Percentiles rank a stretch among this genome's conserved stretches.
Evolutionary conservation across 1,140 invertebrate genomes (phyloP).

Genomic region (Drosophila varians): DNA sequence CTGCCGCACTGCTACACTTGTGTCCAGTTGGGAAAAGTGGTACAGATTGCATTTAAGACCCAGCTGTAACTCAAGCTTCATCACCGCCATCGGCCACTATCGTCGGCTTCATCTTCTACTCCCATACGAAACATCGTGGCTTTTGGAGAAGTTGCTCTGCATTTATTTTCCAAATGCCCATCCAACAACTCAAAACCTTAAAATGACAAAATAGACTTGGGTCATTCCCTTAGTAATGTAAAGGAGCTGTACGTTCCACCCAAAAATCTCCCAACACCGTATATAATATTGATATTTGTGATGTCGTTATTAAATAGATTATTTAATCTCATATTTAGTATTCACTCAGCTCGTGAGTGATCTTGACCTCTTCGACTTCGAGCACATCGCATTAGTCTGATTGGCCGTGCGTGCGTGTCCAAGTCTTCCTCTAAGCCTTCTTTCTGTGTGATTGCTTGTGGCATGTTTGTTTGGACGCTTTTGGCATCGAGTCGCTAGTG

Average conservation of each 20-base stretch:
- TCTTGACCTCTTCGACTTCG: constrained; percentile 18
- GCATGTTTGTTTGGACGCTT: constrained; percentile 69
- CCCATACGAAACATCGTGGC: constrained; percentile 32
- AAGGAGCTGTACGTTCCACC: too few species aligned
- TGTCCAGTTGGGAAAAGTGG: constrained; percentile 74
- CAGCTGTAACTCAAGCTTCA: constrained; percentile 32
- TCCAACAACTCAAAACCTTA: too few species aligned
- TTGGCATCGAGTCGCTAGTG: constrained; percentile 74
- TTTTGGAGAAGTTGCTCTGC: too few species aligned
- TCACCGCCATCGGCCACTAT: constrained; percentile 15
- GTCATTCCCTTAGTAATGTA: too few species aligned
- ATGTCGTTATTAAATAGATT: too few species aligned
- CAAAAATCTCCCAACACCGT: too few species aligned
- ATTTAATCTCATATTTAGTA: not conserved
- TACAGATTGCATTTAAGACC: constrained; percentile 63
- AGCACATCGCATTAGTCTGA: constrained; percentile 25
- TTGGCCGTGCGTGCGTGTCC: constrained; percentile 28
- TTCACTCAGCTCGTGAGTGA: not conserved
- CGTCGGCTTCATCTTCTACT: constrained; percentile 19
- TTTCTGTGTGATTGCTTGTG: constrained; percentile 40
- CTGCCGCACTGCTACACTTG: constrained; percentile 65
- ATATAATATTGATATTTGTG: too few species aligned
- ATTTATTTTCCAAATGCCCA: too few species aligned
- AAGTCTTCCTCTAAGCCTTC: constrained; percentile 12
- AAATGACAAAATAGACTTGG: too few species aligned